Evolutionary conservation across 2,888 invertebrate species (phyloP).

Genomic region (Harmothoe impar): DNA sequence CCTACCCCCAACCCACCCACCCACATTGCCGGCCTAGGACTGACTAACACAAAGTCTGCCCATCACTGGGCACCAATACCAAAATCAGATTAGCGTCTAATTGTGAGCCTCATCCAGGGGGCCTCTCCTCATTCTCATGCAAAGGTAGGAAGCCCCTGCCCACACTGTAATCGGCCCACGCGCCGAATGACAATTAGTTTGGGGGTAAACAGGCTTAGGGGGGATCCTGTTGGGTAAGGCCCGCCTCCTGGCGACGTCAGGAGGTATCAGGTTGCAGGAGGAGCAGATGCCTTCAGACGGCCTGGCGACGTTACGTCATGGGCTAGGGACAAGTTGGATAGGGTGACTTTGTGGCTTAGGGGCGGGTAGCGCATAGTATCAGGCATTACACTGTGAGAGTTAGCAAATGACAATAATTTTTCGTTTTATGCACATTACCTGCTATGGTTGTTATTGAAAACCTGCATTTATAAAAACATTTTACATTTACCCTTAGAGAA

Average conservation of each 20-base stretch:
- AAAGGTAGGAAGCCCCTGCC: constrained; percentile 6
- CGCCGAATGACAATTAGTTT: constrained; percentile 51
- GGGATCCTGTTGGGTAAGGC: constrained; percentile 46
- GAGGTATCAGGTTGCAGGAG: background rate
- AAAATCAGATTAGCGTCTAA: constrained; percentile 29
- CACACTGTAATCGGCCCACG: constrained; percentile 13
- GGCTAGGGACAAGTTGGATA: background rate
- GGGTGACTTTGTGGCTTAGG: too few relatives aligned
- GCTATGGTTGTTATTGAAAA: too few relatives aligned
- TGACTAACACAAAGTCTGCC: background rate
- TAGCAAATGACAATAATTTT: too few relatives aligned
- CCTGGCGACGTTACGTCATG: background rate
- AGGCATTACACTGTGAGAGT: too few relatives aligned
- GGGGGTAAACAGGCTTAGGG: constrained; percentile 39
- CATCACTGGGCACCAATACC: constrained; percentile 1
- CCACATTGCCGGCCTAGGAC: background rate
- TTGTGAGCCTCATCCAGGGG: constrained; percentile 16
- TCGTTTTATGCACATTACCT: too few relatives aligned
- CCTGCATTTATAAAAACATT: too few relatives aligned
- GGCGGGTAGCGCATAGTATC: too few relatives aligned
- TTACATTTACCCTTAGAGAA: too few relatives aligned
- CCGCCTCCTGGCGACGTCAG: constrained; percentile 13
- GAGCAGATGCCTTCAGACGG: constrained; percentile 12
- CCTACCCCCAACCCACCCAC: background rate
- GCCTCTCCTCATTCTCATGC: constrained; percentile 9